A percentile compares a stretch with the other conserved stretches of the same genome.
Conservation (phyloP, 2,113 vertebrate genomes). For the Helogale parvula region DNA sequence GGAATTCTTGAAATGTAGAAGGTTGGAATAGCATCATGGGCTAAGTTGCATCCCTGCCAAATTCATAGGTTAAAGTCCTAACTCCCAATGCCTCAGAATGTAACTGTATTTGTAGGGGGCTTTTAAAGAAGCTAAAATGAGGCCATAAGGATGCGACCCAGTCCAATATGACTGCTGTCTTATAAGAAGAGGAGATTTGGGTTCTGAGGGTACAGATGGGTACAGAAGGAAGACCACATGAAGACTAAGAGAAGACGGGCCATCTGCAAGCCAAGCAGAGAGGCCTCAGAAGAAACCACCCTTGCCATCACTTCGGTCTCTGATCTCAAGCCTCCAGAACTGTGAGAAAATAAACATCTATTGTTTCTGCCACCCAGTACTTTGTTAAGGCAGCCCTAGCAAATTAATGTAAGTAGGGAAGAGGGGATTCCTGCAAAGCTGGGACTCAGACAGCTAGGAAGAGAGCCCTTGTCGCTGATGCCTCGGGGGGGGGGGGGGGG, state of each 20-base stretch:
- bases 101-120: not conserved
- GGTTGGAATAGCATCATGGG: not conserved
- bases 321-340: not conserved
- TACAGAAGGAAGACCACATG: not conserved
- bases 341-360: not conserved
- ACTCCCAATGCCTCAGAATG: not conserved
- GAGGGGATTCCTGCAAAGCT: not conserved
- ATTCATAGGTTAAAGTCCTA: not conserved
- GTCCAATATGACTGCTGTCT: not conserved
- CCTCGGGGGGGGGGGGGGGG: not conserved
- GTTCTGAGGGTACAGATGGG: not conserved
- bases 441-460: not conserved
- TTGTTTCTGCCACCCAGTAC: not conserved
- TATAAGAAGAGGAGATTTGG: not conserved
- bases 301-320: not conserved
- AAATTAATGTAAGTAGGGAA: not conserved
- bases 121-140: not conserved
- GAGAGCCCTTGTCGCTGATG: not conserved
- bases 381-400: not conserved
- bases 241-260: not conserved
- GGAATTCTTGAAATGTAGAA: not conserved
- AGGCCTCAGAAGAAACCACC: not conserved
- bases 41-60: not conserved
- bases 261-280: not conserved
- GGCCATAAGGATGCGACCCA: not conserved